Evolutionary conservation across 2,888 invertebrate species (phyloP).

Genomic region (Piscicola geometra): DNA sequence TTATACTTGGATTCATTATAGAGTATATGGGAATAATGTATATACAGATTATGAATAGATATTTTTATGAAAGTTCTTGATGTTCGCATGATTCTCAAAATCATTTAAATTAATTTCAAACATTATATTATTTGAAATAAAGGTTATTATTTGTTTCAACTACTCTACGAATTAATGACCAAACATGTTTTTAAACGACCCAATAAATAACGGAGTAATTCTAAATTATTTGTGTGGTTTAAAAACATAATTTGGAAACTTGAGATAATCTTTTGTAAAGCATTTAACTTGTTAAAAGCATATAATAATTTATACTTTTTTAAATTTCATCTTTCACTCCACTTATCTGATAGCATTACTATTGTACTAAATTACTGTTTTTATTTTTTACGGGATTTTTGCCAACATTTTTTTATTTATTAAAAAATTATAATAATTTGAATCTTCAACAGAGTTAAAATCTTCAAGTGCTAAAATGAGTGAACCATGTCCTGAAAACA

Average conservation of each 20-base stretch:
- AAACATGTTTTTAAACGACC: slow-evolving; percentile 10
- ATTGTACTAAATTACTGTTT: no score
- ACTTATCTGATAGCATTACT: not conserved
- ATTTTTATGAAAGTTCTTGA: slow-evolving; percentile 1
- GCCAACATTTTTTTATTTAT: no score
- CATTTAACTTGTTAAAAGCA: not conserved
- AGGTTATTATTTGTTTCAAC: not conserved
- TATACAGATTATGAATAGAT: not conserved
- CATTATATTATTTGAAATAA: not conserved
- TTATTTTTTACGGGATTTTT: no score
- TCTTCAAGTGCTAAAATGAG: no score
- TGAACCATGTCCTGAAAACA: no score
- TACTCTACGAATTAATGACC: not conserved
- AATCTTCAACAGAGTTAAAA: no score
- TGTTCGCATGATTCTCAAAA: not conserved
- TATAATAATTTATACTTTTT: not conserved
- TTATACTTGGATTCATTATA: not conserved
- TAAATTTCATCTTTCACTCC: slow-evolving; percentile 2
- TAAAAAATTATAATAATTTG: no score
- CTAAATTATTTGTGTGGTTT: slow-evolving; percentile 5
- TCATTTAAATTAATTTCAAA: not conserved
- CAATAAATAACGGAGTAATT: slow-evolving; percentile 7
- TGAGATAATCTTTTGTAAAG: not conserved
- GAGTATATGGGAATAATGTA: not conserved
- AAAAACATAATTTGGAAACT: not conserved